These are phyloP conservation scores for Chionomys nivalis DNA, from an alignment of 2,113 vertebrate species.

Conservation along the genomic window DNA sequence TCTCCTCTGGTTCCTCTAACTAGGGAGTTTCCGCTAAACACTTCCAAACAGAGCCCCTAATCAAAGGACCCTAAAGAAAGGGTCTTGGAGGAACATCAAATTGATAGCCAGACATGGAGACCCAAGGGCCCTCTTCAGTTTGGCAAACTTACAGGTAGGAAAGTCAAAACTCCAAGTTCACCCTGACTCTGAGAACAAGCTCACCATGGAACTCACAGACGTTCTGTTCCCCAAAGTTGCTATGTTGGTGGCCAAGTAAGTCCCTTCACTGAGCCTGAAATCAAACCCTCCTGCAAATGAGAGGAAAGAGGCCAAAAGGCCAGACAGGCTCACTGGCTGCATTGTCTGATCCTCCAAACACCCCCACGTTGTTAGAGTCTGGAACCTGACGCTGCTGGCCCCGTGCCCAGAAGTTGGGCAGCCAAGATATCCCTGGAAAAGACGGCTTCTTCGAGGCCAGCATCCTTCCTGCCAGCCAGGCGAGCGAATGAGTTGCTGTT, in stretches of 20 bases:
- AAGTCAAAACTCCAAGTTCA: neutral
- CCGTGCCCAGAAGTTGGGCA: neutral
- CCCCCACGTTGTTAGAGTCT: neutral
- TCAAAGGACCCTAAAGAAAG: neutral
- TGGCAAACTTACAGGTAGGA: neutral
- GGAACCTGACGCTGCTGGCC: neutral
- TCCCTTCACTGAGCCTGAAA: neutral
- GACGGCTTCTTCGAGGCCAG: slow-evolving; percentile 59
- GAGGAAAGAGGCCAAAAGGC: neutral
- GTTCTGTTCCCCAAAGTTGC: neutral
- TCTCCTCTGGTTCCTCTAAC: neutral
- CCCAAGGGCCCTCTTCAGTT: neutral
- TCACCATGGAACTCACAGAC: no score
- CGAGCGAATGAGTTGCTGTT: slow-evolving; percentile 47
- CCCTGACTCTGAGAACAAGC: neutral
- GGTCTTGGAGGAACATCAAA: neutral
- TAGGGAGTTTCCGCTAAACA: neutral
- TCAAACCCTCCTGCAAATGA: neutral
- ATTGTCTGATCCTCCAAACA: slow-evolving; percentile 32
- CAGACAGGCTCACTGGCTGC: neutral
- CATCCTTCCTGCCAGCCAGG: slow-evolving; percentile 60
- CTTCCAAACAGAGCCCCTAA: neutral
- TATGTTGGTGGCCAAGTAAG: neutral
- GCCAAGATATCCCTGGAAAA: slow-evolving; percentile 67
- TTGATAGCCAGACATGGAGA: neutral